Percentiles rank a stretch among this genome's conserved stretches.
These are phyloP conservation scores for Sebastes baramenuke DNA, from an alignment of 2,797 vertebrate species.

Conservation along the genomic window DNA sequence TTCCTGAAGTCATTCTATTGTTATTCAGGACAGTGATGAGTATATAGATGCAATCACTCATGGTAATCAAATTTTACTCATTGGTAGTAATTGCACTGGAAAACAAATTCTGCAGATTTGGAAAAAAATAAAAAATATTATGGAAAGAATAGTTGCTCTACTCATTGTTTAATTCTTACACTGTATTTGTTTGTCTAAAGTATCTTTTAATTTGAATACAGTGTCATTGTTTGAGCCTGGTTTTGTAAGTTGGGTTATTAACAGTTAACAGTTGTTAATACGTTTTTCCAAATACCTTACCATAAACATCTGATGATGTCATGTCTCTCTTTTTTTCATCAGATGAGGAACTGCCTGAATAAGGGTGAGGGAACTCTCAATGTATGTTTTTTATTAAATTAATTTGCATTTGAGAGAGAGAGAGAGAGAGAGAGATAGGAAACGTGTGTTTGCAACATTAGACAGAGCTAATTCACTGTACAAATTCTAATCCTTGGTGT, in stretches of 20 bases:
- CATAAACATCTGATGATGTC: background rate
- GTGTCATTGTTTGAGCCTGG: background rate
- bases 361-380: constrained; percentile 64
- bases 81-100: background rate
- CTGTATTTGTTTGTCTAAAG: background rate
- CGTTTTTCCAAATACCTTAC: background rate
- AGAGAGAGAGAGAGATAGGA: no score
- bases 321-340: constrained; percentile 13
- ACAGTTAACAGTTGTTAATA: background rate
- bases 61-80: background rate
- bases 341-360: constrained; percentile 76
- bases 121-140: no score
- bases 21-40: background rate
- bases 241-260: no score
- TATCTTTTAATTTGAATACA: background rate
- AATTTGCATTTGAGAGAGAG: no score
- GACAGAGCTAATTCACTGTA: no score
- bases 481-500: background rate
- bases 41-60: background rate
- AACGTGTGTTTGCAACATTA: no score
- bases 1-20: background rate
- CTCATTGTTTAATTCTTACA: background rate
- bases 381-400: background rate
- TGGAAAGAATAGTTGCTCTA: no score
- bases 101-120: background rate